Conservation (phyloP, 1,140 invertebrate species). For the Ceratoteleas bidentatus region DNA sequence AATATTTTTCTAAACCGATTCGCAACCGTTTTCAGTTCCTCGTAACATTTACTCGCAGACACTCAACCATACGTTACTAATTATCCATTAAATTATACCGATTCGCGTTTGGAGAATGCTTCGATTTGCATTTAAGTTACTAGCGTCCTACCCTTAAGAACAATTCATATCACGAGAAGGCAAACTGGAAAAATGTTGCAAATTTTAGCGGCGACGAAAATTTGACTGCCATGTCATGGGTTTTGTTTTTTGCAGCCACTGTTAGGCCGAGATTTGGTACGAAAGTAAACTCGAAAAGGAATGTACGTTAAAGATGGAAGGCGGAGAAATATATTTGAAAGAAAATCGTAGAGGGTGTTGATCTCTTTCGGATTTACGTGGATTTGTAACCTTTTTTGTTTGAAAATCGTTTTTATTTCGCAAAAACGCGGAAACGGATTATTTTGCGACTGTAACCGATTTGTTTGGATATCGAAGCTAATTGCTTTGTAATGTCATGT, state of each 20-base stretch:
- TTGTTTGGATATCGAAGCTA: no score
- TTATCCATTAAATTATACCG: slow-evolving; percentile 19
- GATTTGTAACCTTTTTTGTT: slow-evolving; percentile 2
- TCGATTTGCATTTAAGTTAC: slow-evolving; percentile 45
- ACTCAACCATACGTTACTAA: slow-evolving; percentile 12
- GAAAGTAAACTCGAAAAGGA: slow-evolving; percentile 23
- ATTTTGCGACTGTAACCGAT: no score
- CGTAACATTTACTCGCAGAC: slow-evolving; percentile 8
- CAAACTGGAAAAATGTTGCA: neutral
- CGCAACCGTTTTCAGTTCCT: slow-evolving; percentile 58
- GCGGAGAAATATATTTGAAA: slow-evolving; percentile 34
- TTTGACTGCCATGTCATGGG: slow-evolving; percentile 1
- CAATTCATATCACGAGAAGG: slow-evolving; percentile 34
- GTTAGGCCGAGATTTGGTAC: no score
- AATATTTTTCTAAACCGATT: slow-evolving; percentile 62
- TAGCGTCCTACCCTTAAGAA: slow-evolving; percentile 27
- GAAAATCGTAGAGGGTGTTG: slow-evolving; percentile 10
- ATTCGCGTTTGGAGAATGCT: slow-evolving; percentile 13
- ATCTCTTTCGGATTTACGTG: slow-evolving; percentile 22
- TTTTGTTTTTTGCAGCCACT: slow-evolving; percentile 33
- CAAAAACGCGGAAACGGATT: no score
- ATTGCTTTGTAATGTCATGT: neutral
- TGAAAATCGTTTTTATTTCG: slow-evolving; percentile 3
- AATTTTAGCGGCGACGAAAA: slow-evolving; percentile 16
- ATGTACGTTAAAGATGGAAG: slow-evolving; percentile 31